phyloP scores from a whole-genome alignment of 2,797 vertebrate species.

The Knipowitschia caucasica region DNA sequence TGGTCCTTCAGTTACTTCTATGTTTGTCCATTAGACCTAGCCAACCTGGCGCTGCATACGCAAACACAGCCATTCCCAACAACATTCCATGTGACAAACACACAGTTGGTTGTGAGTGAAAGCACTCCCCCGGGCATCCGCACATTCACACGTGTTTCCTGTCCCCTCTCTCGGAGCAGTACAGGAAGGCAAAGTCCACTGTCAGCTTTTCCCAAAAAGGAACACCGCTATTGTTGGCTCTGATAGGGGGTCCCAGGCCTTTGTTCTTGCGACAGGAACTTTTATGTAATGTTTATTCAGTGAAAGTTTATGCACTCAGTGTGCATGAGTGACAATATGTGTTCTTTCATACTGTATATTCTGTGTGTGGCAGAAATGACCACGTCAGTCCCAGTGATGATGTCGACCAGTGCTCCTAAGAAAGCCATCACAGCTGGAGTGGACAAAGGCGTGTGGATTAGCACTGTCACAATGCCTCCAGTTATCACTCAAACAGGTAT shows the following conservation, averaged over 20 bases:
- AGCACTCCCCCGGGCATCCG: conserved; percentile 73
- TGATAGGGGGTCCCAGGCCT: conserved; percentile 43
- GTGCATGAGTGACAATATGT: conserved; percentile 18
- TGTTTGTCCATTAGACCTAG: conserved; percentile 43
- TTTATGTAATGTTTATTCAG: conserved; percentile 40
- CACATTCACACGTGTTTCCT: conserved; percentile 77
- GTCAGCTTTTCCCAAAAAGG: conserved; percentile 73
- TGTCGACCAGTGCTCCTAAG: conserved; percentile 48
- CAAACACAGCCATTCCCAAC: conserved; percentile 50
- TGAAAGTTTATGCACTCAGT: conserved; percentile 18
- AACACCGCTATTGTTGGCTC: conserved; percentile 68
- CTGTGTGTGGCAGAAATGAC: conserved; percentile 59
- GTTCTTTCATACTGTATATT: background rate
- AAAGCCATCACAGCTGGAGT: conserved; percentile 21
- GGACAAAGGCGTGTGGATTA: conserved; percentile 44
- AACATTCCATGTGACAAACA: conserved; percentile 63
- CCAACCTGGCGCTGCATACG: conserved; percentile 55
- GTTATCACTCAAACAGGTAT: conserved; percentile 66
- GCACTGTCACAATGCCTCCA: conserved; percentile 53
- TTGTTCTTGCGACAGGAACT: conserved; percentile 57
- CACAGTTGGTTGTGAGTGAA: conserved; percentile 41
- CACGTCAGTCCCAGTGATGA: conserved; percentile 53
- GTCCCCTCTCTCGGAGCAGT: conserved; percentile 52
- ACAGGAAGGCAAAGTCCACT: conserved; percentile 68
- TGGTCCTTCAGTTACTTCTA: conserved; percentile 18